Percentiles rank a stretch among this genome's conserved stretches.
These are phyloP conservation scores for Cheirogaleus major DNA, from an alignment of 2,797 vertebrate genomes.

Conservation along the genomic window DNA sequence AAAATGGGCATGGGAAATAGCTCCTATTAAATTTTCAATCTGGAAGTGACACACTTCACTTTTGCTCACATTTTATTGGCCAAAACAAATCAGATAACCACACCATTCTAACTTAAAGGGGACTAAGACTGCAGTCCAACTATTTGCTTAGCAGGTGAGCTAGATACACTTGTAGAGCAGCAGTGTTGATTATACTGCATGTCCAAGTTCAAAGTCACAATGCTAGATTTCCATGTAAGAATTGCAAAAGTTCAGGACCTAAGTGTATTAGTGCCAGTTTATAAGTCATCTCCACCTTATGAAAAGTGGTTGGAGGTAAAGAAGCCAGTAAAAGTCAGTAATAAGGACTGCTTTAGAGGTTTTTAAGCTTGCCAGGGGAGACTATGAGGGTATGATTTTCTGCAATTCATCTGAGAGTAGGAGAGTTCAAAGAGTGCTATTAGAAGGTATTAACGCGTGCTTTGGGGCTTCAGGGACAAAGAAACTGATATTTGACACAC, in stretches of 20 bases:
- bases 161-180: not conserved
- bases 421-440: not conserved
- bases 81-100: not conserved
- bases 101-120: not conserved
- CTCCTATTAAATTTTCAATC: not conserved
- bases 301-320: not conserved
- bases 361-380: not conserved
- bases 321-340: not conserved
- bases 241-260: not conserved
- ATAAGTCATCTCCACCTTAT: not conserved
- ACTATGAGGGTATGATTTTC: not conserved
- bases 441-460: not conserved
- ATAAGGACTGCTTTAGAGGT: not conserved
- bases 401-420: not conserved
- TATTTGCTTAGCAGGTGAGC: not conserved
- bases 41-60: not conserved
- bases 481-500: not conserved
- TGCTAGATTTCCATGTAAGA: not conserved
- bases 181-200: too few relatives aligned
- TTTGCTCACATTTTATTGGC: not conserved
- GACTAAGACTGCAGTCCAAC: not conserved
- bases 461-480: not conserved
- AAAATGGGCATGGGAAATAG: not conserved
- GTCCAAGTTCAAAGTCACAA: not conserved
- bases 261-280: not conserved